These are phyloP conservation scores for Gymnoscelis rufifasciata DNA, from an alignment of 2,888 invertebrate genomes.

Conservation along the genomic window DNA sequence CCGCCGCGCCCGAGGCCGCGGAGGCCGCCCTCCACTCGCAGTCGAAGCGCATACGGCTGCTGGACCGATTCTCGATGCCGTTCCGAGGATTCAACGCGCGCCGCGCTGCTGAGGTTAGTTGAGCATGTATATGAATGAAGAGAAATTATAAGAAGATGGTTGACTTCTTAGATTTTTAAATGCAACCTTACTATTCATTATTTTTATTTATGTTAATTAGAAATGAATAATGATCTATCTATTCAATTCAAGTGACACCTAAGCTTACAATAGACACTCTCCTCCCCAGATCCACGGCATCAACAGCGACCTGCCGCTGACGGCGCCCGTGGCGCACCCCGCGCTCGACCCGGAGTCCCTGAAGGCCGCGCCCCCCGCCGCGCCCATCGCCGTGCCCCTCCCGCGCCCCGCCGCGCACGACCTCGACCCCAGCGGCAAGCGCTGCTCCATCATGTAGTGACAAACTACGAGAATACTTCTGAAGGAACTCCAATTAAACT, in stretches of 20 bases:
- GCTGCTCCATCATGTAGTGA: constrained; percentile 6
- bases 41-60: constrained; percentile 52
- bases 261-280: too few relatives aligned
- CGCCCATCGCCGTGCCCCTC: constrained; percentile 21
- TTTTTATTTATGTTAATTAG: too few relatives aligned
- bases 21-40: constrained; percentile 12
- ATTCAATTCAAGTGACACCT: too few relatives aligned
- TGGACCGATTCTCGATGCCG: constrained; percentile 50
- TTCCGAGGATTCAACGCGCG: constrained; percentile 34
- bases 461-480: neutral
- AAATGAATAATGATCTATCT: too few relatives aligned
- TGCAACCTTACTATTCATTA: too few relatives aligned
- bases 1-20: neutral
- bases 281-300: constrained; percentile 63
- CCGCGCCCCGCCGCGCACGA: constrained; percentile 32
- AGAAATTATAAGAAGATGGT: too few relatives aligned
- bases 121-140: too few relatives aligned
- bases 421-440: constrained; percentile 5
- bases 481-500: neutral
- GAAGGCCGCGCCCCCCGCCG: constrained; percentile 32
- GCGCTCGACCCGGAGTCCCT: constrained; percentile 58
- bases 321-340: constrained; percentile 48
- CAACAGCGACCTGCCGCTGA: constrained; percentile 64
- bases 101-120: constrained; percentile 22
- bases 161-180: too few relatives aligned